Evolutionary conservation across 1,140 invertebrate species (phyloP), one percentile per base, ranked within the genome.

Genomic region (Galleria mellonella): DNA sequence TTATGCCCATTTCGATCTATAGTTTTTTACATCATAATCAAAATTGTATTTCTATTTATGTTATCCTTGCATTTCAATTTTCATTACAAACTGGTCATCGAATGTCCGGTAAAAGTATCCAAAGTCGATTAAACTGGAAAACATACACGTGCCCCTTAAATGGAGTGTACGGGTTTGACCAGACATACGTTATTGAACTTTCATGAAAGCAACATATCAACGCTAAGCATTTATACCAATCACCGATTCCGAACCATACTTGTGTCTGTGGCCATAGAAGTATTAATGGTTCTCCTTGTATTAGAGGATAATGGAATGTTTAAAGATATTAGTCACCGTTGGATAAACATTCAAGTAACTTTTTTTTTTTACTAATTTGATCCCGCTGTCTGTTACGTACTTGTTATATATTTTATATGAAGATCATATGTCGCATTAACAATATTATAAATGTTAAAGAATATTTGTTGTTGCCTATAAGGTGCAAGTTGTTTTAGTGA

Each of bases 131-230:
- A 23, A 23, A 23, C 17, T 23, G 17, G 17, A 23, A 23, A 23
- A 6, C 17, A 23, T 23, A 6, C 17, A 23, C 17, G 17, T 23
- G 17, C 6, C 17, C 11, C 33, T 36, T 47, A 47, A 48, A 47
- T 42, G 48, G 49, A 31, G 47, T 15, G 11, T 37, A 49, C 35
- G 30, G 6, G 29, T 36, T 23, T 13, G 32, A 14, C 31, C 38
- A 44, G 43, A 51, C 48, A 17, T n/a, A 27, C 42, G 61, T 43
- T 56, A 60, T 60, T 55, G 56, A 56, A 63, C 56, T 60, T 57
- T 64, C 56, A 54, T 64, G 53, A 55, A 51, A 58, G 43, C 37
- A 42, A 42, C 42, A 44, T 37, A 37, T n/a, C 17, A 37, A 17
- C 17, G 1, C 7, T 15, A 15, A 5, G 33, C 8, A 15, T 7